Percentiles rank a stretch among this genome's conserved stretches.
Evolutionary conservation across 2,113 vertebrate species (phyloP).

Genomic region (Baryphthengus martii): DNA sequence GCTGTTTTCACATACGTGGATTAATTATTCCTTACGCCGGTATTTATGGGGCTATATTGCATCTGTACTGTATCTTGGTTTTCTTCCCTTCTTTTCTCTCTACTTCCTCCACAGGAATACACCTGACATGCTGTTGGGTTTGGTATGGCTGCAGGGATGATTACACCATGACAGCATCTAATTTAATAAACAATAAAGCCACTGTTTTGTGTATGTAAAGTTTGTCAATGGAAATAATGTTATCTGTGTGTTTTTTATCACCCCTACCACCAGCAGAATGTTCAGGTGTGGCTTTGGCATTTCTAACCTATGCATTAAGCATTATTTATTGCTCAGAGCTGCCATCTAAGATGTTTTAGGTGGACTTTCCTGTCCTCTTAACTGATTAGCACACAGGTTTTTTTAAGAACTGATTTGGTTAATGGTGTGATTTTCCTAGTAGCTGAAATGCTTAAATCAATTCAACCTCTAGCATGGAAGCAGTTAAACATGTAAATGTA

Average conservation of each 20-base stretch:
- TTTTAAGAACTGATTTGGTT: slow-evolving; percentile 33
- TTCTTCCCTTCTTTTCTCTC: not conserved
- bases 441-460: not conserved
- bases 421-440: slow-evolving; percentile 28
- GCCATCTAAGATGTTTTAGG: slow-evolving; percentile 8
- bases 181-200: slow-evolving; percentile 64
- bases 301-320: not conserved
- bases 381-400: not conserved
- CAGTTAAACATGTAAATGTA: slow-evolving; percentile 12
- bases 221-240: slow-evolving; percentile 59
- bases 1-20: not conserved
- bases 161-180: slow-evolving; percentile 23
- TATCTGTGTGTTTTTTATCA: slow-evolving; percentile 53
- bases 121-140: not conserved
- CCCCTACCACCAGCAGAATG: not conserved
- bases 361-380: slow-evolving; percentile 54
- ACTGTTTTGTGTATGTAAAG: slow-evolving; percentile 44
- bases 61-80: not conserved
- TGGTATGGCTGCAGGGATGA: slow-evolving; percentile 47
- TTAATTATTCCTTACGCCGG: not conserved
- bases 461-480: not conserved
- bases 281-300: slow-evolving; percentile 10
- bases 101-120: not conserved
- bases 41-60: not conserved
- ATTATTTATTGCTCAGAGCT: slow-evolving; percentile 39